Evolutionary conservation across 2,888 invertebrate species (phyloP), one percentile per base, ranked within the genome.

Genomic region (Ametastegia equiseti): DNA sequence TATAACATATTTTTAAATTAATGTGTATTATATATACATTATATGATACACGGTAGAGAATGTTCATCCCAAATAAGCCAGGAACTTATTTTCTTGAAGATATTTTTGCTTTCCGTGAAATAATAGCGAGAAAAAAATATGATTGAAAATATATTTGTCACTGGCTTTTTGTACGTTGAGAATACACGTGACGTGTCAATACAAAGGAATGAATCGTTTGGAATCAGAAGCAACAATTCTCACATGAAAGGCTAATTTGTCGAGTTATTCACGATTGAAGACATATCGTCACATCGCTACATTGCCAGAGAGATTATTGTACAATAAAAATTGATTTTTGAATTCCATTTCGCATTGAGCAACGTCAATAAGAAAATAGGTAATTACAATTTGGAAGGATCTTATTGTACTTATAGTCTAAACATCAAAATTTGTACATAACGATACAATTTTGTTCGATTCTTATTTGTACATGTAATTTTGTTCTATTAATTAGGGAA

Each of bases 221-320:
- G 15, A 30, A 73, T 75, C 54, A 54, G 54, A 36, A 36, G 50
- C 75, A 75, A 50, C 75, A 75, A 75, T 36, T 73, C 33, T 73
- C 30, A 33, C 7, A 36, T 45, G 23, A 27, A 45, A 71, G 27
- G 9, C 7, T 36, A n/a, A 7, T 71, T 45, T 19, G 23, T 71
- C 23, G 45, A 71, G 42, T 71, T 45, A 39, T 9, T 9, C 36
- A 65, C 65, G 9, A 19, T 33, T 65, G 9, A 65, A 36, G 11
- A 13, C 7, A 19, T 69, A 45, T 45, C 30, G 30, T 60, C 30
- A 15, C 23, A 60, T 30, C 7, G 23, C 11, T 39, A 39, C 2
- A 42, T 67, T 42, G 36, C 19, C 27, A 15, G 7, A 63, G 39
- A 67, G 67, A 67, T 42, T 67, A 3, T 30, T 11, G n/a, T 19